Evolutionary conservation across 92 coral and sea anemone species (phyloP).

Genomic region (Siderastrea siderea): DNA sequence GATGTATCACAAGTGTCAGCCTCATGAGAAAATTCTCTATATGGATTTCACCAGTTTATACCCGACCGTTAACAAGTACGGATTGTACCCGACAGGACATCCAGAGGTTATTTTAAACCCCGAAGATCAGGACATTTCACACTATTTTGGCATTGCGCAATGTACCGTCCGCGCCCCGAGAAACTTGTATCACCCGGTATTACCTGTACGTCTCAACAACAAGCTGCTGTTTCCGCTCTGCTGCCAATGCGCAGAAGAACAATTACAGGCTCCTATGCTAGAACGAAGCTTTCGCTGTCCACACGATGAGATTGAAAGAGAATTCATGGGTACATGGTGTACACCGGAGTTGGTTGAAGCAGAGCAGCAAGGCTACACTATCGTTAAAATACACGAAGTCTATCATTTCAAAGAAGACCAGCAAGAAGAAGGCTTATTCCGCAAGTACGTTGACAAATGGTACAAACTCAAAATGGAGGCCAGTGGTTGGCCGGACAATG

Average conservation of each 20-base stretch:
- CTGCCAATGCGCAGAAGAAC: background rate
- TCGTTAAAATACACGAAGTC: background rate
- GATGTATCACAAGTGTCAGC: too few species aligned
- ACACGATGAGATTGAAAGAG: background rate
- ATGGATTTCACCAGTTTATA: too few species aligned
- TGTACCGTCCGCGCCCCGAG: slow-evolving; percentile 15
- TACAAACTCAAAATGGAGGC: slow-evolving; percentile 22
- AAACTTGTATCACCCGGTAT: slow-evolving; percentile 13
- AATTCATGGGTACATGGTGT: background rate
- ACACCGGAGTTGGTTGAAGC: slow-evolving; percentile 10
- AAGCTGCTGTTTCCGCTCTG: slow-evolving; percentile 41
- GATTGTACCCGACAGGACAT: too few species aligned
- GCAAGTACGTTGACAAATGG: slow-evolving; percentile 17
- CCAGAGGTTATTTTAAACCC: too few species aligned
- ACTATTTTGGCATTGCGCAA: background rate
- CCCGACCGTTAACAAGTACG: too few species aligned
- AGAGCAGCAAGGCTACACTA: background rate
- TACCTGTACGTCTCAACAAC: background rate
- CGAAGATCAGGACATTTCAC: too few species aligned
- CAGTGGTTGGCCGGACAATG: background rate
- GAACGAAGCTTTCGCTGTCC: too few species aligned
- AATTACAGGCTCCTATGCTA: too few species aligned
- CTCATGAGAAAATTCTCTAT: too few species aligned
- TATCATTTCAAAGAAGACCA: slow-evolving; percentile 4
- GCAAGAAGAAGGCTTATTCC: background rate